Evolutionary conservation across 2,888 invertebrate species (phyloP).

Genomic region (Stegana nigrithorax): DNA sequence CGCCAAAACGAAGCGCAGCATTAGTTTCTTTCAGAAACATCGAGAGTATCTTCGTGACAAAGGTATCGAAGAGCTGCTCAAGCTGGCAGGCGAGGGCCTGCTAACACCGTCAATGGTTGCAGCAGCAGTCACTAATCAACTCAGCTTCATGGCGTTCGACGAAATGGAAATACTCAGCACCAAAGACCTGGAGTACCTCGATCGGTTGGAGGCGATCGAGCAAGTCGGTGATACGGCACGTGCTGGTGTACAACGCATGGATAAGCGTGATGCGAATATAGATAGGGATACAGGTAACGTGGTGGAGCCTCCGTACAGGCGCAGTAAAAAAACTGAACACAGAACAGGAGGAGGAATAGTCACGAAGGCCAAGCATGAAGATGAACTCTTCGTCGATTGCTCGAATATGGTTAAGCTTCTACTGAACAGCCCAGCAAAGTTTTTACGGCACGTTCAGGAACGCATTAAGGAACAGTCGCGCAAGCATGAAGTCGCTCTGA

Average conservation of each 20-base stretch:
- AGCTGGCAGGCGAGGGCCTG: slow-evolving; percentile 69
- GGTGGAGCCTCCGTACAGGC: too few species aligned
- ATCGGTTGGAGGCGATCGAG: slow-evolving; percentile 21
- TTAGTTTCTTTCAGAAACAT: slow-evolving; percentile 89
- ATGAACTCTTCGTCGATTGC: background rate
- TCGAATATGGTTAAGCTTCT: slow-evolving; percentile 26
- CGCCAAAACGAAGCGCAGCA: slow-evolving; percentile 67
- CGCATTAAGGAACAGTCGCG: background rate
- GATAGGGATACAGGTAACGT: too few species aligned
- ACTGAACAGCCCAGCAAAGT: slow-evolving; percentile 17
- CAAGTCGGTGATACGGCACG: slow-evolving; percentile 33
- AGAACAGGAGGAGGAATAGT: background rate
- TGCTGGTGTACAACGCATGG: slow-evolving; percentile 35
- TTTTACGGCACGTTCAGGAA: slow-evolving; percentile 26
- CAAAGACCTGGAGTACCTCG: slow-evolving; percentile 18
- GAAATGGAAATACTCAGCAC: slow-evolving; percentile 22
- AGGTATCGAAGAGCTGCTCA: slow-evolving; percentile 71
- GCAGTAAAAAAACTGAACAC: slow-evolving; percentile 4
- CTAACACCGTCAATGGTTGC: slow-evolving; percentile 23
- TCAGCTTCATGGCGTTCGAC: slow-evolving; percentile 40
- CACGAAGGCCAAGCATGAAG: background rate
- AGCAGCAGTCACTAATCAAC: slow-evolving; percentile 25
- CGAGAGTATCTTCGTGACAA: slow-evolving; percentile 92
- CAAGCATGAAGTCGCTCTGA: too few species aligned
- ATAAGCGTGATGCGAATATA: slow-evolving; percentile 16